Conservation (phyloP, 1,140 invertebrate genomes). For the Pseudomyrmex sp. region DNA sequence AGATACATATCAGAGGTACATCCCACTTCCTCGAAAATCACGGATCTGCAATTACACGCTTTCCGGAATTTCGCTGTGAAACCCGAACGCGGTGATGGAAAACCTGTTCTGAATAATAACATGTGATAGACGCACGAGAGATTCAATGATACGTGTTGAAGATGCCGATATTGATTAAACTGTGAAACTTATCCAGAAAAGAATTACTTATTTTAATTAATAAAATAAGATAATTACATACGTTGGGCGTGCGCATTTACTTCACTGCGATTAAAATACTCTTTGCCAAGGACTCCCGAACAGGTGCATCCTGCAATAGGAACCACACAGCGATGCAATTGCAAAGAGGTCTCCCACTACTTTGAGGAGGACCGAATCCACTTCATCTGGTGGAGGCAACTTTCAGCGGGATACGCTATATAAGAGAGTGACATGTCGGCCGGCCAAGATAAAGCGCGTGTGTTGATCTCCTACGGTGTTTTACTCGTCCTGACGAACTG, state of each 20-base stretch:
- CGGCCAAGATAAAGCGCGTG: constrained; percentile 83
- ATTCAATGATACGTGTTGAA: no score
- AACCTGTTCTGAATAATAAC: no score
- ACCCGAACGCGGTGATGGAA: background rate
- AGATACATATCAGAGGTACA: background rate
- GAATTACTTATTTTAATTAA: no score
- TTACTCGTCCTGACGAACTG: constrained; percentile 71
- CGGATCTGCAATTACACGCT: constrained; percentile 27
- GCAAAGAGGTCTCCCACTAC: constrained; percentile 57
- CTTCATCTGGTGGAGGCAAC: constrained; percentile 80
- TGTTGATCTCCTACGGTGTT: constrained; percentile 73
- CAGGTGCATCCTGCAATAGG: constrained; percentile 28
- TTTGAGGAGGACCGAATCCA: constrained; percentile 48
- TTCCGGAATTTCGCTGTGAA: constrained; percentile 30
- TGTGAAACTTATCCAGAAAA: no score
- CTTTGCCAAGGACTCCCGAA: background rate
- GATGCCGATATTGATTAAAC: no score
- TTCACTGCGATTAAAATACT: background rate
- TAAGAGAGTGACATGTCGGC: constrained; percentile 82
- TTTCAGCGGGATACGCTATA: constrained; percentile 84
- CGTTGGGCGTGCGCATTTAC: background rate
- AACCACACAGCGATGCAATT: constrained; percentile 15
- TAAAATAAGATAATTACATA: no score
- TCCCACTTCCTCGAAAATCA: constrained; percentile 33
- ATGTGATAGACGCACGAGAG: no score